Base-by-base conservation (phyloP, 92 coral and sea anemone species). In the Palythoa grandiflora region DNA sequence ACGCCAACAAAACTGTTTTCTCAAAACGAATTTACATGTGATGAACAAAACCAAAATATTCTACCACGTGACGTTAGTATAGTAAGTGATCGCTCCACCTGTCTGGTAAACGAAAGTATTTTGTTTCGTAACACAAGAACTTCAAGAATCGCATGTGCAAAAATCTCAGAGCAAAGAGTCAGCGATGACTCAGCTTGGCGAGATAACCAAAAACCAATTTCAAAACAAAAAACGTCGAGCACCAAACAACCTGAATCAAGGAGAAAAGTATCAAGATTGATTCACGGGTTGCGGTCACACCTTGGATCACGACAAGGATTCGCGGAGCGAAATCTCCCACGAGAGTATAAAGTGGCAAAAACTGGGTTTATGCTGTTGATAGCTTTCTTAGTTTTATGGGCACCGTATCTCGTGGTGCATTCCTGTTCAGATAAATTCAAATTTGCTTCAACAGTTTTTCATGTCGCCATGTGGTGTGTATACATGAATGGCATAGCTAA, bases 401-500 rank as follows among this genome's bases (percentile, higher is more conserved):
- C 93, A 73, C 99, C 98, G 17, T 96, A 96, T 77, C 76, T 96
- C 77, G 94, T 95, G 1, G 99, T 96, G 81, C 95, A 96, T 79
- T 87, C 92, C 17, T 96, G 99, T 72, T 73, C 91, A 17, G 88
- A 90, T 39, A 74, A 87, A 6, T 60, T 88, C 39, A 39, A 90
- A n/a, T 93, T 93, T 2, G 78, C 96, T 0, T 87, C 80, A 36
- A 28, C 84, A 21, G 93, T 89, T 2, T 92, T 91, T 44, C 98
- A 90, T 40, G 63, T 90, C 20, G 93, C 96, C 15, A 96, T 91
- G 96, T 96, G 95, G 91, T 81, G 96, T 61, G 96, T 96, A 9
- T 96, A 95, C 53, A 83, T 95, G 95, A 96, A 96, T 38, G 98
- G 98, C 1, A 79, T 95, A 1, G 92, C 93, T 20, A 96, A 95